Evolutionary conservation across 2,888 invertebrate genomes (phyloP).

Genomic region (Corbicula japonica): DNA sequence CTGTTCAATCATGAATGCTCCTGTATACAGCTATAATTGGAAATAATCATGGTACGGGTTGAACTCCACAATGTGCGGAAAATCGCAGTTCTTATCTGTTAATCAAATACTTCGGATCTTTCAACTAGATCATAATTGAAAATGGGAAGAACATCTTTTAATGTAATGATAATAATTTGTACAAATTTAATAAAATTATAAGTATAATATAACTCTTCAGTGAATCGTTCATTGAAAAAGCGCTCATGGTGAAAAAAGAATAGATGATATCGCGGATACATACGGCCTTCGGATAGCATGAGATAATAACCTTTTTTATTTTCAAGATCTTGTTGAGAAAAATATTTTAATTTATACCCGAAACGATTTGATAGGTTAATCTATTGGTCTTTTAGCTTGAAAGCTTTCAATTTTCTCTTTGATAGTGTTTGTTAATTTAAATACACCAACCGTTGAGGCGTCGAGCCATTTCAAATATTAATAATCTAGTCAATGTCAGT

Average conservation of each 20-base stretch:
- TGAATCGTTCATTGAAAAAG: too few relatives aligned
- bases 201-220: conserved; percentile 1
- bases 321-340: conserved; percentile 5
- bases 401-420: conserved; percentile 20
- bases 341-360: conserved; percentile 13
- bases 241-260: background rate
- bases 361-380: conserved; percentile 23
- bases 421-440: conserved; percentile 20
- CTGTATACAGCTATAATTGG: too few relatives aligned
- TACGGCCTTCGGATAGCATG: conserved; percentile 8
- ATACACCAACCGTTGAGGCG: background rate
- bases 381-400: conserved; percentile 10
- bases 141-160: conserved; percentile 6
- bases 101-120: too few relatives aligned
- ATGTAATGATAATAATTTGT: conserved; percentile 4
- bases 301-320: background rate
- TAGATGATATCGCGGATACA: conserved; percentile 6
- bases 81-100: too few relatives aligned
- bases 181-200: conserved; percentile 20
- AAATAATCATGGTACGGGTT: too few relatives aligned
- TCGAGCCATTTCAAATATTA: conserved; percentile 14
- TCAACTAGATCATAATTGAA: conserved; percentile 17
- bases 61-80: too few relatives aligned
- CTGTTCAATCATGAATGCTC: too few relatives aligned
- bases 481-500: conserved; percentile 10